Percentiles rank a stretch among this genome's conserved stretches.
phyloP scores from a whole-genome alignment of 1,140 invertebrate genomes.

The Gonioctena quinquepunctata region DNA sequence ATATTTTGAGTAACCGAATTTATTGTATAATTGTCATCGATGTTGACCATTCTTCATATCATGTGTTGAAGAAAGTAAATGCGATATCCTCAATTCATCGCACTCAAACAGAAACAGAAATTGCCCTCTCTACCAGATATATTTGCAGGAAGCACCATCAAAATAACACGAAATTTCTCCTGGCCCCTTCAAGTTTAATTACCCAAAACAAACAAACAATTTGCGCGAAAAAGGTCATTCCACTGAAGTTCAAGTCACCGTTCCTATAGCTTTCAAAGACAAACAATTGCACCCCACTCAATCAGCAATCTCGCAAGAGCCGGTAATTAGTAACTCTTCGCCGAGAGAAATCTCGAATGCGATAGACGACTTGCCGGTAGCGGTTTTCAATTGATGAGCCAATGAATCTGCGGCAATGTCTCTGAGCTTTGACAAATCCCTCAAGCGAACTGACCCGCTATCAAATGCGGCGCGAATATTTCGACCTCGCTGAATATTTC shows the following conservation, averaged over 20 bases:
- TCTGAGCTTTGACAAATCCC: slow-evolving; percentile 19
- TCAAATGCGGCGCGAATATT: slow-evolving; percentile 9
- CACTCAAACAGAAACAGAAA: no score
- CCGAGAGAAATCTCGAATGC: neutral
- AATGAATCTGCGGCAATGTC: neutral
- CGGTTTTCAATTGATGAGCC: neutral
- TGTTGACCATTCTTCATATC: no score
- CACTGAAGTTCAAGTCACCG: neutral
- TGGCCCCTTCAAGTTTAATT: neutral
- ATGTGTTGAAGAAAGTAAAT: no score
- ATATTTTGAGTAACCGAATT: no score
- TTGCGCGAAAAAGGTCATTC: neutral
- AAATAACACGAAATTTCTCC: no score
- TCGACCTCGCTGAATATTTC: slow-evolving; percentile 13
- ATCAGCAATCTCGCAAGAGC: neutral
- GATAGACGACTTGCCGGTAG: neutral
- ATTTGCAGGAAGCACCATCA: no score
- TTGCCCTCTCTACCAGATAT: no score
- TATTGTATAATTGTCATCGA: no score
- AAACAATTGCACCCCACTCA: neutral
- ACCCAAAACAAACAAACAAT: neutral
- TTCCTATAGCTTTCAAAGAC: neutral
- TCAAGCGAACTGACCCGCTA: slow-evolving; percentile 31
- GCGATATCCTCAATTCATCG: no score
- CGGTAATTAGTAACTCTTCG: neutral